A percentile compares a stretch with the other conserved stretches of the same genome.
phyloP scores from a whole-genome alignment of 2,113 vertebrate species.

The Penelope pileata region DNA sequence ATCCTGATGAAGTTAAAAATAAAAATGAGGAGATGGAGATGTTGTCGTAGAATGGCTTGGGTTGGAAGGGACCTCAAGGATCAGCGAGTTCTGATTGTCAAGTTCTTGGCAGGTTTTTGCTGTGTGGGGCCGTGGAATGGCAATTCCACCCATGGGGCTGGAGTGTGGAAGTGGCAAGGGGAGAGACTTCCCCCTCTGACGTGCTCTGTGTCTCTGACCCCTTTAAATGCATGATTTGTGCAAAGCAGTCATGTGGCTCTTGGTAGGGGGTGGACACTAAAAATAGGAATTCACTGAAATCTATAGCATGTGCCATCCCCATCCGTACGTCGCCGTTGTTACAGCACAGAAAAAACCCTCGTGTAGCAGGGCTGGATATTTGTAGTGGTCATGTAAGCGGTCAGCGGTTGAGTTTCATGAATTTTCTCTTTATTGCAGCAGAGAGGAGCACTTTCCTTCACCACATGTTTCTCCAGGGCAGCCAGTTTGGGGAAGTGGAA shows the following conservation, averaged over 20 bases:
- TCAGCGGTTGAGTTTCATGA: slow-evolving; percentile 4
- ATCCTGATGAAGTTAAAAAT: background rate
- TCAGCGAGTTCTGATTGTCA: too few relatives aligned
- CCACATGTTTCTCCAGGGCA: background rate
- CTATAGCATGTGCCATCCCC: background rate
- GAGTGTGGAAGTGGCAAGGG: background rate
- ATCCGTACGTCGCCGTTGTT: background rate
- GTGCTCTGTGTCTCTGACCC: background rate
- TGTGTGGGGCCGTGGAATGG: background rate
- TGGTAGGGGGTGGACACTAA: background rate
- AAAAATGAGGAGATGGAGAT: background rate
- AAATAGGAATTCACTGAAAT: background rate
- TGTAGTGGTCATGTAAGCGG: background rate
- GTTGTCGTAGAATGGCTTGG: too few relatives aligned
- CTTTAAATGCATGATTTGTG: background rate
- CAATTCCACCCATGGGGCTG: background rate
- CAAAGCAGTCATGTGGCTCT: background rate
- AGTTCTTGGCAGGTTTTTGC: too few relatives aligned
- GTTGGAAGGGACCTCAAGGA: too few relatives aligned
- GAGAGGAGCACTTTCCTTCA: background rate
- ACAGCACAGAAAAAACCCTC: background rate
- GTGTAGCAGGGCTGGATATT: background rate
- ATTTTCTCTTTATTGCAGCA: background rate
- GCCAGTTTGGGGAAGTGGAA: background rate
- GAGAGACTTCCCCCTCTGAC: background rate